Evolutionary conservation across 2,797 vertebrate species (phyloP), one percentile per base, ranked within the genome.

Genomic region (Microcaecilia unicolor): DNA sequence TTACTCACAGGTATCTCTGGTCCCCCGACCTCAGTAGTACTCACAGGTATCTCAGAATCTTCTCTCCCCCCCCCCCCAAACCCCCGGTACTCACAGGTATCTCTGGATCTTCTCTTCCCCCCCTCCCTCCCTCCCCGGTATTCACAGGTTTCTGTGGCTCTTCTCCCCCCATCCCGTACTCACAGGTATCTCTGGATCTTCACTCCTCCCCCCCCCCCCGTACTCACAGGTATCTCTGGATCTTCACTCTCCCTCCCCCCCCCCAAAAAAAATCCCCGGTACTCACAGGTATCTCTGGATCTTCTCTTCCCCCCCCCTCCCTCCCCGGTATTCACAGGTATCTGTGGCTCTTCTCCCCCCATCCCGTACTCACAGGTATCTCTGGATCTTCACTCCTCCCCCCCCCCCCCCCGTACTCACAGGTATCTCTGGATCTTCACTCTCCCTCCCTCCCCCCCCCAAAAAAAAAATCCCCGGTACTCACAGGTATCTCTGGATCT

Each of bases 31-130:
- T 7, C 6, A 11, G 15, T 6, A 6, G 5, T 6, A 15, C 15
- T 16, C 6, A 4, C 15, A 15, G 15, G 10, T 14, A 4, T 5
- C 15, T 6, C 14, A 15, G 20, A n/a, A 22, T 22, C 22, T 8
- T 7, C 16, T 8, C 40, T 93, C 91, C 93, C 55, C 93, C 92
- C 92, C 73, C 80, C 87, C 83, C 38, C 72, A 70, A 16, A 22
- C 58, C 62, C 28, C 26, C 68, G 17, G 18, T 18, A 18, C 16
- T n/a, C 28, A 6, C 28, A 30, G 28, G 10, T 30, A 30, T 10
- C 28, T 4, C n/a, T n/a, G n/a, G 20, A 22, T 22, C 22, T 8
- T 7, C 16, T 8, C 40, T 93, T 91, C 93, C 55, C 93, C 92
- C 92, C 73, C 80, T 87, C 83, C 38, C 72, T 70, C 16, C 22